phyloP scores from a whole-genome alignment of 2,888 invertebrate genomes.

The Drosophila demipolita region DNA sequence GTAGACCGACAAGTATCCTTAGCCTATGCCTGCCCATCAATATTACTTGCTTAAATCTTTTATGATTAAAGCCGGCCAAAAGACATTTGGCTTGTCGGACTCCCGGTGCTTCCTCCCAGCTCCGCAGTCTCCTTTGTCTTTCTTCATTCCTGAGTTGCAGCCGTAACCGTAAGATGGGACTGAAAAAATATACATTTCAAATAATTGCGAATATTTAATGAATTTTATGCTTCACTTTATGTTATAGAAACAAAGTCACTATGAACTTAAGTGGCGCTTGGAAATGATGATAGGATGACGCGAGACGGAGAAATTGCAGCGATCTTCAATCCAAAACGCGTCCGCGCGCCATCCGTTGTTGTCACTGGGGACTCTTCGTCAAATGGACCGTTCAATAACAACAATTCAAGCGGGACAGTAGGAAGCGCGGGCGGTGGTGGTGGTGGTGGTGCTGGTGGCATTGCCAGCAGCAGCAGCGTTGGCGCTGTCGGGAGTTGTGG shows the following conservation, averaged over 20 bases:
- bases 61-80: too few species aligned
- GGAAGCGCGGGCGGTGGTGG: constrained; percentile 9
- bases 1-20: too few species aligned
- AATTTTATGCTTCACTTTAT: background rate
- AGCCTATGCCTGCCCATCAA: too few species aligned
- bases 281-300: constrained; percentile 86
- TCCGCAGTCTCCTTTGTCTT: too few species aligned
- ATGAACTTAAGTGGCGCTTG: constrained; percentile 36
- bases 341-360: constrained; percentile 89
- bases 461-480: constrained; percentile 36
- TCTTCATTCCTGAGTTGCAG: too few species aligned
- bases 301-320: constrained; percentile 92
- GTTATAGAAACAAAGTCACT: constrained; percentile 32
- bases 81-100: too few species aligned
- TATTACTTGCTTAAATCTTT: too few species aligned
- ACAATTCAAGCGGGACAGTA: constrained; percentile 31
- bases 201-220: background rate
- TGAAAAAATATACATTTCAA: background rate
- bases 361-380: constrained; percentile 88
- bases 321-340: constrained; percentile 91
- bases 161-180: background rate
- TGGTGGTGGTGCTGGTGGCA: constrained; percentile 36
- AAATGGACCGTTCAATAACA: constrained; percentile 84
- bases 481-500: constrained; percentile 67
- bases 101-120: too few species aligned